Percentiles rank a stretch among this genome's conserved stretches.
phyloP scores from a whole-genome alignment of 2,797 vertebrate species.

The Poliocrania exsul region DNA sequence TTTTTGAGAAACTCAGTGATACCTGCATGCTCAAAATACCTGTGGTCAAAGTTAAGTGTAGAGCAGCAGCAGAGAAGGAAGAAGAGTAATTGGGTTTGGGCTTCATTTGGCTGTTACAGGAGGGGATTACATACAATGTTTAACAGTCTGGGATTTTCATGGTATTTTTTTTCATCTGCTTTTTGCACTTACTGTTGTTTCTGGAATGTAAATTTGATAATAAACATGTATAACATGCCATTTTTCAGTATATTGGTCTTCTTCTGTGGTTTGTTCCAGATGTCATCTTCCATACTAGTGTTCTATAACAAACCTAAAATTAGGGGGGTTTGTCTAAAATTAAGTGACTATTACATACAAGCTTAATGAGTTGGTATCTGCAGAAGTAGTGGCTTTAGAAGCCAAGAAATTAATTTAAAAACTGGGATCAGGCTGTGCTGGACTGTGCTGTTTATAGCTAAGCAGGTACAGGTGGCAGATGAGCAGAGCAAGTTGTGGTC shows the following conservation, averaged over 20 bases:
- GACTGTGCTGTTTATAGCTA: neutral
- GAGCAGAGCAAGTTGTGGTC: neutral
- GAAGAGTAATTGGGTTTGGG: neutral
- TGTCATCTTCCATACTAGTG: neutral
- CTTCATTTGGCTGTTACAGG: neutral
- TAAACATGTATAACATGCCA: conserved; percentile 65
- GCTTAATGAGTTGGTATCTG: neutral
- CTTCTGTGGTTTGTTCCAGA: conserved; percentile 52
- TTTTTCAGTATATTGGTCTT: conserved; percentile 56
- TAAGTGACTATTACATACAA: neutral
- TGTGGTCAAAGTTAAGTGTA: neutral
- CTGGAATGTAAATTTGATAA: conserved; percentile 71
- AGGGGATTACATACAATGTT: neutral
- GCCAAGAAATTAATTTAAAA: neutral
- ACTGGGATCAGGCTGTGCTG: neutral
- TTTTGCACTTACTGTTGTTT: conserved; percentile 65
- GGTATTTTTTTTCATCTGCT: conserved; percentile 52
- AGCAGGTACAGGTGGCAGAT: neutral
- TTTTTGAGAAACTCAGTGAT: neutral
- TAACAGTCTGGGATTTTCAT: neutral
- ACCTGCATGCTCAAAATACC: neutral
- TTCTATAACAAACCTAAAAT: neutral
- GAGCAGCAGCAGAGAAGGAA: neutral
- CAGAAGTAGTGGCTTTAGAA: neutral
- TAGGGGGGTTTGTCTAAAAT: neutral